Percentiles rank a stretch among this genome's conserved stretches.
Conservation (phyloP, 1,140 invertebrate genomes). For the Tetramorium parvispinum region DNA sequence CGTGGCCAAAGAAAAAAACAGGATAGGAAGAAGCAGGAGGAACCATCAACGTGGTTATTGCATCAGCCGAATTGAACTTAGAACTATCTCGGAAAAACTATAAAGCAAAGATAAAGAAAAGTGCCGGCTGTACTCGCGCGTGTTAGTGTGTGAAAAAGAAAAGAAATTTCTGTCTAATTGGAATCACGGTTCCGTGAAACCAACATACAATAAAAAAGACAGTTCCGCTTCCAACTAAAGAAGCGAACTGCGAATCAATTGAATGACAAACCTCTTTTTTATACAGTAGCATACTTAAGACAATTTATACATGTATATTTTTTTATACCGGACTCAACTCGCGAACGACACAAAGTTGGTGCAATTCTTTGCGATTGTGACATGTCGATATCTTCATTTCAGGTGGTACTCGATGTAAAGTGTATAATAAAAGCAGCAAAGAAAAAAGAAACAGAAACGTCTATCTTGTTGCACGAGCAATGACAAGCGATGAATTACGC, state of each 20-base stretch:
- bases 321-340: neutral
- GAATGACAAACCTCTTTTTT: neutral
- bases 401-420: neutral
- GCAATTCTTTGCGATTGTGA: neutral
- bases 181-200: neutral
- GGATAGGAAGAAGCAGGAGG: conserved; percentile 76
- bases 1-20: conserved; percentile 76
- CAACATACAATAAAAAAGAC: neutral
- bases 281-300: neutral
- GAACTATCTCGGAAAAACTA: too few species aligned
- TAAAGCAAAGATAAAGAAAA: neutral
- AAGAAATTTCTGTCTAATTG: neutral
- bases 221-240: neutral
- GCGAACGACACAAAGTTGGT: neutral
- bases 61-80: conserved; percentile 70
- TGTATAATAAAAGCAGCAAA: neutral
- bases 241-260: neutral
- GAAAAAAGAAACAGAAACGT: neutral
- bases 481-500: too few species aligned
- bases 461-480: neutral
- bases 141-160: neutral
- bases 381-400: neutral
- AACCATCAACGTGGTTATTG: conserved; percentile 76
- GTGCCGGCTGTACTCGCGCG: too few species aligned
- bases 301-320: neutral